These are phyloP conservation scores for Tinea pellionella DNA, from an alignment of 2,888 invertebrate genomes.

Conservation along the genomic window DNA sequence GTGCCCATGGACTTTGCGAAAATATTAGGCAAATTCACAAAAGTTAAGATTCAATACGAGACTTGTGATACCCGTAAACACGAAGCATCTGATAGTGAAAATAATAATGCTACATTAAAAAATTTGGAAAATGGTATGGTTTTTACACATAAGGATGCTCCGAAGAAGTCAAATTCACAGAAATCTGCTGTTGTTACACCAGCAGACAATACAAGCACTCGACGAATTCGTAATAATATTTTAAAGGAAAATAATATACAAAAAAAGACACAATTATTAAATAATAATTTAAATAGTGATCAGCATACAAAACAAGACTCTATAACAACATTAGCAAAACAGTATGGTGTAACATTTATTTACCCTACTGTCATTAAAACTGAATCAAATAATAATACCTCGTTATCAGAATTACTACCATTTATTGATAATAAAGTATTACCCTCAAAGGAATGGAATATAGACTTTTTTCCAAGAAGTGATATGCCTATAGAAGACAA, in stretches of 20 bases:
- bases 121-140: slow-evolving; percentile 63
- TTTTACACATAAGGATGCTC: slow-evolving; percentile 38
- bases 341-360: slow-evolving; percentile 49
- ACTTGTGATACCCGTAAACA: slow-evolving; percentile 32
- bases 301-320: slow-evolving; percentile 19
- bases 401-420: slow-evolving; percentile 41
- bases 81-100: slow-evolving; percentile 22
- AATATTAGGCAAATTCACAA: slow-evolving; percentile 61
- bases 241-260: slow-evolving; percentile 52
- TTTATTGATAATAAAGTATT: slow-evolving; percentile 40
- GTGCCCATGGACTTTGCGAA: slow-evolving; percentile 63
- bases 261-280: slow-evolving; percentile 31
- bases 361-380: slow-evolving; percentile 32
- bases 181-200: too few species aligned
- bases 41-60: slow-evolving; percentile 62
- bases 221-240: slow-evolving; percentile 30
- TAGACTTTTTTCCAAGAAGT: slow-evolving; percentile 54
- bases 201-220: slow-evolving; percentile 13
- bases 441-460: slow-evolving; percentile 55
- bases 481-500: slow-evolving; percentile 56
- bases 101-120: slow-evolving; percentile 42
- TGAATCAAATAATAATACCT: slow-evolving; percentile 33
- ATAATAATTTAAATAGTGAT: slow-evolving; percentile 18
- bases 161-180: slow-evolving; percentile 23
- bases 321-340: slow-evolving; percentile 32